These are phyloP conservation scores for Fregata magnificens DNA, from an alignment of 2,113 vertebrate genomes.

Conservation along the genomic window DNA sequence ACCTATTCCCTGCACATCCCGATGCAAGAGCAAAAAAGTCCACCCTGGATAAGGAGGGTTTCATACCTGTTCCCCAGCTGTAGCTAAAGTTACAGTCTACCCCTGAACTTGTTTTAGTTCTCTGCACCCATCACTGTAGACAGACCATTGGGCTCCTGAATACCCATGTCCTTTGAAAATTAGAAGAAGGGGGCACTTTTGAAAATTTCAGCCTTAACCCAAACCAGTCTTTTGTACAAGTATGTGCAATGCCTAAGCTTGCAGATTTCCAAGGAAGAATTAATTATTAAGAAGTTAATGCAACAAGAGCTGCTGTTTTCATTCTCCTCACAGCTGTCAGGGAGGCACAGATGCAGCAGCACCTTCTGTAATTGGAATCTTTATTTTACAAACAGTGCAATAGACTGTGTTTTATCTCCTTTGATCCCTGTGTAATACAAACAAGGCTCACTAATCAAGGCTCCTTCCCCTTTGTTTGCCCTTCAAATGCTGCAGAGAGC, in stretches of 20 bases:
- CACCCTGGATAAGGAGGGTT: background rate
- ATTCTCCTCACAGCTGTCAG: conserved; percentile 34
- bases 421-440: conserved; percentile 38
- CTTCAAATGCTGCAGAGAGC: conserved; percentile 42
- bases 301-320: background rate
- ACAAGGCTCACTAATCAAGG: conserved; percentile 38
- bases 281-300: conserved; percentile 33
- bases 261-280: conserved; percentile 19
- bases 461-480: conserved; percentile 44
- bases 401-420: conserved; percentile 34
- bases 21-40: background rate
- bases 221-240: background rate
- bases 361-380: conserved; percentile 31
- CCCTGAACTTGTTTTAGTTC: background rate
- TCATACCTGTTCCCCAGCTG: background rate
- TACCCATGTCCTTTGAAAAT: background rate
- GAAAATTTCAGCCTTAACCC: background rate
- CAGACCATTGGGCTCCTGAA: background rate
- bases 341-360: conserved; percentile 40
- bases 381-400: conserved; percentile 40
- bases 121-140: background rate
- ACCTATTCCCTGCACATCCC: background rate
- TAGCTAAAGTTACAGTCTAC: background rate
- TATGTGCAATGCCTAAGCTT: background rate
- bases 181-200: background rate